Base-by-base conservation (phyloP, 2,797 vertebrate species). In the Telmatherina bonti region DNA sequence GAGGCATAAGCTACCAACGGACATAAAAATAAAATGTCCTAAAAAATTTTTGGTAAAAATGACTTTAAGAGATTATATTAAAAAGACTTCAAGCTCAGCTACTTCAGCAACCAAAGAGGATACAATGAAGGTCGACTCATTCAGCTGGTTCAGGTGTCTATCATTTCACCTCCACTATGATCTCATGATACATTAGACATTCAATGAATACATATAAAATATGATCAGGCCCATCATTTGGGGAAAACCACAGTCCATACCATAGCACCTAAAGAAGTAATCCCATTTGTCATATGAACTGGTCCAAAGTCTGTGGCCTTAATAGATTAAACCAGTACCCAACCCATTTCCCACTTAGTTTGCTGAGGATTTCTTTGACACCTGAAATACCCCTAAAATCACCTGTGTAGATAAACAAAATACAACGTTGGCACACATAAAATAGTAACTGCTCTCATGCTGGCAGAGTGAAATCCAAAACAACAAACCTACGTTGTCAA, bases 61-160 rank as follows among this genome's bases (percentile, higher is more conserved):
- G n/a, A n/a, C n/a, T n/a, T n/a, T n/a, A n/a, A n/a, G 30, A 33
- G 4, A 33, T 33, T 33, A 33, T 33, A 33, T 5, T 33, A 1
- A 33, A 8, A 83, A 81, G 18, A 7, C 63, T 62, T 24, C 67
- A 54, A 20, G 49, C 74, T 82, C 41, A 7, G 20, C 73, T 67
- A 70, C 75, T 71, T 83, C 73, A 81, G 72, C 63, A 78, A 60
- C 4, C 69, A 36, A 43, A 74, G 55, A 58, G 68, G 66, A 81
- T 35, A 66, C 62, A 74, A 71, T 85, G 81, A 90, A 88, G 79
- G 85, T 88, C 63, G 61, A 47, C 78, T 84, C 68, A 57, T 65
- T 80, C 72, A 53, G 74, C 77, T 63, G 77, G n/a, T n/a, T n/a
- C n/a, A n/a, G n/a, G n/a, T n/a, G n/a, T n/a, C n/a, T 72, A 70